A percentile compares a stretch with the other conserved stretches of the same genome.
phyloP scores from a whole-genome alignment of 2,113 vertebrate genomes.

The Indri indri region DNA sequence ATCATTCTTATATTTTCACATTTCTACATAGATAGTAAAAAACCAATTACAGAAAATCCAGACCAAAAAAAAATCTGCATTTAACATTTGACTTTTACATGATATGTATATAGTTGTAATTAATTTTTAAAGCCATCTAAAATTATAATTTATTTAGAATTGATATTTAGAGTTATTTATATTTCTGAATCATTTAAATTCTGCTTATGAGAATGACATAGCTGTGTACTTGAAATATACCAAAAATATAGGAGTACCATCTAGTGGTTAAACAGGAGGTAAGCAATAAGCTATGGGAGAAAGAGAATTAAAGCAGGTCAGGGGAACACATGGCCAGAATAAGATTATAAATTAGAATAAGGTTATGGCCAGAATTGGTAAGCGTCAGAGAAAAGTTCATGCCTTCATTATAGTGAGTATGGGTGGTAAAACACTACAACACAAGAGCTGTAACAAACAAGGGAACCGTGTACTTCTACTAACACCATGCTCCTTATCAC shows the following conservation, averaged over 20 bases:
- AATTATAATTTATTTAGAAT: neutral
- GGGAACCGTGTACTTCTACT: neutral
- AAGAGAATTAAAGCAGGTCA: neutral
- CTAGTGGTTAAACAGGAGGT: conserved; percentile 70
- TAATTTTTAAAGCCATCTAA: neutral
- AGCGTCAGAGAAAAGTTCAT: neutral
- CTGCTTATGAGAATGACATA: neutral
- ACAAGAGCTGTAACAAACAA: neutral
- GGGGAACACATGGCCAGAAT: no score
- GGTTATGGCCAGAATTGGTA: neutral
- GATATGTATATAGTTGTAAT: neutral
- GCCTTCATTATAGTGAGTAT: neutral
- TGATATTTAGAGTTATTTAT: neutral
- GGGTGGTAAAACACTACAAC: neutral
- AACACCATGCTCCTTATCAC: neutral
- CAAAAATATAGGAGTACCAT: conserved; percentile 75
- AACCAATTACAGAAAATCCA: neutral
- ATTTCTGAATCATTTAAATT: neutral
- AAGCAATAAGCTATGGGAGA: neutral
- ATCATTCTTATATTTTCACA: neutral
- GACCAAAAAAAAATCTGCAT: neutral
- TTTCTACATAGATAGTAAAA: neutral
- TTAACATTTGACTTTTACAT: neutral
- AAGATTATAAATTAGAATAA: neutral
- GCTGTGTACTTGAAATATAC: conserved; percentile 21